phyloP scores from a whole-genome alignment of 2,797 vertebrate genomes.

The Alexandromys oeconomus region DNA sequence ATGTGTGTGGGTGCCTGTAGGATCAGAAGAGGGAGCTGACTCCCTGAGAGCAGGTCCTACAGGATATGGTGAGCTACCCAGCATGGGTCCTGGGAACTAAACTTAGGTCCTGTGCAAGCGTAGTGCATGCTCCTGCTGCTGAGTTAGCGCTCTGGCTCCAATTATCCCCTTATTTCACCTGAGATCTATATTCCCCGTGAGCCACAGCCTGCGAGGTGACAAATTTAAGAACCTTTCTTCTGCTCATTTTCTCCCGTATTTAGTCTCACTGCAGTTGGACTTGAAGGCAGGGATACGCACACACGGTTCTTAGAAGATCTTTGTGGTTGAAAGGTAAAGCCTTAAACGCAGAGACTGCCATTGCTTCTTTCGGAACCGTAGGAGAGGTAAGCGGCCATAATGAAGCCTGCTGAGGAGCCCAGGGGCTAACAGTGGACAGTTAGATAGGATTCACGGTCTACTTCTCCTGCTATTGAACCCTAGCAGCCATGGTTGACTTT shows the following conservation, averaged over 20 bases:
- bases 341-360: constrained; percentile 35
- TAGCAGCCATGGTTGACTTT: not conserved
- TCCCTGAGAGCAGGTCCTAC: not conserved
- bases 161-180: not conserved
- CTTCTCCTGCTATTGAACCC: not conserved
- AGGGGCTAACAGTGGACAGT: not conserved
- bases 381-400: not conserved
- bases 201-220: not conserved
- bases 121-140: not conserved
- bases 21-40: not conserved
- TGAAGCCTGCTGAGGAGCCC: not conserved
- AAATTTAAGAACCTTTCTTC: not conserved
- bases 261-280: not conserved
- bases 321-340: not conserved
- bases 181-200: not conserved
- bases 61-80: not conserved
- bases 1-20: not conserved
- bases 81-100: not conserved
- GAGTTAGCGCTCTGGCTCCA: not conserved
- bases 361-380: not conserved
- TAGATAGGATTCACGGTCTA: not conserved
- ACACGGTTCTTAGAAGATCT: not conserved
- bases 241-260: not conserved
- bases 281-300: not conserved
- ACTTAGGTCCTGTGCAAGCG: not conserved